Conservation (phyloP, 2,113 vertebrate genomes). For the Dendropsophus ebraccatus region DNA sequence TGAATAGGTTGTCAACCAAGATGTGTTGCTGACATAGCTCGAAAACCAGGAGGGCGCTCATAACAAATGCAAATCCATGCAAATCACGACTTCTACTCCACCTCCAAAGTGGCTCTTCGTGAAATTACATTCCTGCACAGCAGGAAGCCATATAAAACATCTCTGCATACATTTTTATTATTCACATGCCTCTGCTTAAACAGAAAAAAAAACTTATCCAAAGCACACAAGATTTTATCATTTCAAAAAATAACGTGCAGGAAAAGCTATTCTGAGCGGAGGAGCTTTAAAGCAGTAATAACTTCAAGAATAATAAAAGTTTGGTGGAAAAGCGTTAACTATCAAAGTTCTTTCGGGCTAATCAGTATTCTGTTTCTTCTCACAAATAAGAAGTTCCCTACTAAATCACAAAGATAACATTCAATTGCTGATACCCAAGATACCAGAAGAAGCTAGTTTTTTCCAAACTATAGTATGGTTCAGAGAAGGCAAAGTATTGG, state of each 20-base stretch:
- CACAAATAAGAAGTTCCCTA: constrained; percentile 39
- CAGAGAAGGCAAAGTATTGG: constrained; percentile 16
- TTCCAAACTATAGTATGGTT: constrained; percentile 24
- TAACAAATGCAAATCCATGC: constrained; percentile 56
- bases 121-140: constrained; percentile 57
- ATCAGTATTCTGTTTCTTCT: constrained; percentile 56
- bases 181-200: constrained; percentile 48
- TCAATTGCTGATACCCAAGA: constrained; percentile 50
- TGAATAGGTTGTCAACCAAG: constrained; percentile 36
- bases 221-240: constrained; percentile 54
- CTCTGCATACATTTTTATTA: constrained; percentile 55
- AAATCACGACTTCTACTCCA: constrained; percentile 55
- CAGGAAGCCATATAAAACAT: constrained; percentile 52
- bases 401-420: constrained; percentile 49
- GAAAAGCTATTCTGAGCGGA: constrained; percentile 27
- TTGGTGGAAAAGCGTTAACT: constrained; percentile 45
- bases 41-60: constrained; percentile 13
- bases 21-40: constrained; percentile 45
- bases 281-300: constrained; percentile 43
- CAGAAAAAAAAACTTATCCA: constrained; percentile 40
- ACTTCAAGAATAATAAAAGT: constrained; percentile 48
- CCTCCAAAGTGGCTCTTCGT: constrained; percentile 52
- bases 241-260: constrained; percentile 44
- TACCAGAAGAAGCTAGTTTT: constrained; percentile 38
- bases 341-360: constrained; percentile 45